Base-by-base conservation (phyloP, 2,113 vertebrate genomes). In the Prionailurus viverrinus region DNA sequence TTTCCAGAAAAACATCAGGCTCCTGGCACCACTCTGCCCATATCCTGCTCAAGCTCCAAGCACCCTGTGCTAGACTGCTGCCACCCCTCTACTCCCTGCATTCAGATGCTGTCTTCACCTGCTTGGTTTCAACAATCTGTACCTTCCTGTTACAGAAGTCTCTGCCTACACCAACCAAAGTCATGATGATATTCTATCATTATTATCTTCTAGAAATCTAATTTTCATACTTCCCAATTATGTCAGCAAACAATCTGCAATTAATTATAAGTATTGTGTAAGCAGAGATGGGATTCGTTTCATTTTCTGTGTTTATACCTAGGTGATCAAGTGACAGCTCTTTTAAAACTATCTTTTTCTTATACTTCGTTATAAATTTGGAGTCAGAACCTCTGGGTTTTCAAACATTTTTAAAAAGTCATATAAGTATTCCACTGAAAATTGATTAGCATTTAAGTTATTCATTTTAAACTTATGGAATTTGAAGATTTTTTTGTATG, bases 391-490 rank as follows among this genome's bases (percentile, higher is more conserved):
- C 61, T 71, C 5, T 68, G 61, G 19, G 3, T 78, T 89, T 78
- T 71, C 53, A 69, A 1, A 85, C 15, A 61, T 69, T 95, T 68
- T 78, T 15, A 7, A 88, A 91, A 83, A 73, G 13, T 55, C 14
- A 29, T 61, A 0, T 74, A 79, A 88, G 4, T 94, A 82, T 87
- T 76, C 5, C n/a, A 76, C 21, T 76, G 61, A 92, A 89, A 88
- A 48, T 89, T 71, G 29, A 7, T 69, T 94, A n/a, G 3, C n/a
- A 45, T 65, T 74, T 91, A 94, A 94, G 27, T 94, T 68, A 78
- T 84, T 91, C 78, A 80, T 97, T 82, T 87, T 71, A 84, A 73
- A 23, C 7, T 94, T 19, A 89, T 21, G 48, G 41, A 97, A 92
- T 96, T 96, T 1, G 31, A 33, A 82, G 2, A 8, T 33, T 82